Evolutionary conservation across 2,797 vertebrate species (phyloP), one percentile per base, ranked within the genome.

Genomic region (Paramormyrops hopkinsi): DNA sequence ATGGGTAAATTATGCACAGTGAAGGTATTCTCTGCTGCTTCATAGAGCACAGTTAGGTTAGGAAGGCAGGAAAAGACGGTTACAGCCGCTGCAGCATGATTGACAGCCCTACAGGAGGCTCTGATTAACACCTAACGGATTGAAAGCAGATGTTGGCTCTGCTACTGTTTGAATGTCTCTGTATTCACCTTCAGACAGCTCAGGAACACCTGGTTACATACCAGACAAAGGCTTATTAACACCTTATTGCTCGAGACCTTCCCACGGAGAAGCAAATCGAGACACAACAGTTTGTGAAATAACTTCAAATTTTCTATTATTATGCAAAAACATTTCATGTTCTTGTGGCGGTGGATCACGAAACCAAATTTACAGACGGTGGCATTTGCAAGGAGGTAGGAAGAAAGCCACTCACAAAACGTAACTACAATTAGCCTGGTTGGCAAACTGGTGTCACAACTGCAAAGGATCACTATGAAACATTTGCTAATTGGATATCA

Each of bases 121-220:
- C 89, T 90, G 91, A 93, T 91, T 90, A 93, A 93, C 89, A 92
- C 94, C 94, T 65, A 1, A 90, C 33, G 88, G 91, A 91, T 62
- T 62, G 91, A 94, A 94, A 92, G 92, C 94, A 94, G 92, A 95
- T 93, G 94, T 94, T 90, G 92, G 90, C 19, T 94, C 89, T 94
- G 94, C 93, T 95, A 92, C 94, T 95, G 95, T 92, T 92, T 86
- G 93, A 92, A 92, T 59, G 41, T 92, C 25, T 90, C 92, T 90
- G 83, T 92, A 90, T 91, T 96, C 92, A 94, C 92, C 94, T 95
- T 94, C 95, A 95, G 94, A 46, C 94, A 94, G 89, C 93, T 95
- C 95, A 90, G 94, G 95, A 90, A 92, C 93, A 92, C 95, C 95
- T 92, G 92, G 25, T 54, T 41, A 33, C 19, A 56, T 44, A 54